phyloP scores from a whole-genome alignment of 2,113 vertebrate genomes.

The Pogona vitticeps region DNA sequence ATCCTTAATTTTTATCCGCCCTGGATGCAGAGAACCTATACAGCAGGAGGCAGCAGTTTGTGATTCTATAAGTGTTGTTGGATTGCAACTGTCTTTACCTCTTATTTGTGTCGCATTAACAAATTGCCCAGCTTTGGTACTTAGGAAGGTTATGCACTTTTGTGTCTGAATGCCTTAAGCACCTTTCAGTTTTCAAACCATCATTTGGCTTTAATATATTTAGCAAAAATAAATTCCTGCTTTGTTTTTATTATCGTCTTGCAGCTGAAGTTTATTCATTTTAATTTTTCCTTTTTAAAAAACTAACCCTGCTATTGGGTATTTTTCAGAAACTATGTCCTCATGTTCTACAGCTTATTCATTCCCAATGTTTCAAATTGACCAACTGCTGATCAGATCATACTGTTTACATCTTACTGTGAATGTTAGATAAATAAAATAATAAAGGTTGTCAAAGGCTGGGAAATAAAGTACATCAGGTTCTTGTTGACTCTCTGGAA shows the following conservation, averaged over 20 bases:
- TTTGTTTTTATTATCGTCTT: slow-evolving; percentile 73
- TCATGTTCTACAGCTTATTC: slow-evolving; percentile 81
- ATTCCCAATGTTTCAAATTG: slow-evolving; percentile 82
- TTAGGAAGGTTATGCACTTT: neutral
- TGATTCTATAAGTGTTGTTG: neutral
- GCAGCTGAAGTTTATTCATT: slow-evolving; percentile 72
- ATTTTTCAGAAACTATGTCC: slow-evolving; percentile 56
- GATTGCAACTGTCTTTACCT: neutral
- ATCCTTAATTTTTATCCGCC: too few species aligned
- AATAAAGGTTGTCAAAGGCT: slow-evolving; percentile 78
- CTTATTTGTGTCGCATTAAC: neutral
- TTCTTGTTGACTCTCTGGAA: slow-evolving; percentile 68
- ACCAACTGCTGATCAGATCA: slow-evolving; percentile 77
- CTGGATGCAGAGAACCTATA: too few species aligned
- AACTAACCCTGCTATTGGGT: too few species aligned
- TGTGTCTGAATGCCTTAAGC: slow-evolving; percentile 42
- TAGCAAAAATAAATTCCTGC: slow-evolving; percentile 30
- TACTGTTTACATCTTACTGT: slow-evolving; percentile 77
- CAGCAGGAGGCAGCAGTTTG: too few species aligned
- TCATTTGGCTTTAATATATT: slow-evolving; percentile 39
- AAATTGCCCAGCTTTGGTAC: neutral
- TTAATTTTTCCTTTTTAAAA: slow-evolving; percentile 58
- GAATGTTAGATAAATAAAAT: slow-evolving; percentile 80
- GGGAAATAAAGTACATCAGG: slow-evolving; percentile 61
- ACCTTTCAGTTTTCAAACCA: slow-evolving; percentile 56